phyloP scores from a whole-genome alignment of 2,797 vertebrate genomes.

The Schizothorax lantsangensis region DNA sequence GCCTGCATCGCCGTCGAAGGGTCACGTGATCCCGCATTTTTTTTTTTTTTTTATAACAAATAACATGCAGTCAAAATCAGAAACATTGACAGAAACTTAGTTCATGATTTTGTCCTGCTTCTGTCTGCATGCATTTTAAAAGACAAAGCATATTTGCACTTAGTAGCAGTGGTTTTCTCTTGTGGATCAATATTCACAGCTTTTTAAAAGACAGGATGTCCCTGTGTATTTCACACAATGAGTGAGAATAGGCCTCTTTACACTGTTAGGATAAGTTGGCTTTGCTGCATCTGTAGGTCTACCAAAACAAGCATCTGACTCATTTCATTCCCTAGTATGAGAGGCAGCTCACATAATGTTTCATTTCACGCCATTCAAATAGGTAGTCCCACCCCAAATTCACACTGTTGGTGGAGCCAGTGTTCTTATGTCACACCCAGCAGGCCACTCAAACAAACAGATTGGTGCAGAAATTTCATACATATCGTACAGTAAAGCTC shows the following conservation, averaged over 20 bases:
- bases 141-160: neutral
- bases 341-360: neutral
- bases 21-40: too few species aligned
- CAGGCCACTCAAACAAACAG: neutral
- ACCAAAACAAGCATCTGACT: neutral
- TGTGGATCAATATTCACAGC: conserved; percentile 11
- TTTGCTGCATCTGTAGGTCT: neutral
- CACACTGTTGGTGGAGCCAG: neutral
- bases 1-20: too few species aligned
- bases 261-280: neutral
- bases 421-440: neutral
- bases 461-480: neutral
- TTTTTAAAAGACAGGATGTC: neutral
- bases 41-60: neutral
- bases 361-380: neutral
- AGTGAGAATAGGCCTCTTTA: neutral
- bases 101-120: neutral
- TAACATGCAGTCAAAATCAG: neutral
- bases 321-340: neutral
- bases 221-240: neutral
- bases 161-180: neutral
- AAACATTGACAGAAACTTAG: neutral
- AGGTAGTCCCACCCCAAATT: neutral
- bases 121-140: conserved; percentile 10
- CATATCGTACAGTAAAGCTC: neutral